Base-by-base conservation (phyloP, 53 echinoderm and acorn worm species). In the Temnopleurus reevesii region DNA sequence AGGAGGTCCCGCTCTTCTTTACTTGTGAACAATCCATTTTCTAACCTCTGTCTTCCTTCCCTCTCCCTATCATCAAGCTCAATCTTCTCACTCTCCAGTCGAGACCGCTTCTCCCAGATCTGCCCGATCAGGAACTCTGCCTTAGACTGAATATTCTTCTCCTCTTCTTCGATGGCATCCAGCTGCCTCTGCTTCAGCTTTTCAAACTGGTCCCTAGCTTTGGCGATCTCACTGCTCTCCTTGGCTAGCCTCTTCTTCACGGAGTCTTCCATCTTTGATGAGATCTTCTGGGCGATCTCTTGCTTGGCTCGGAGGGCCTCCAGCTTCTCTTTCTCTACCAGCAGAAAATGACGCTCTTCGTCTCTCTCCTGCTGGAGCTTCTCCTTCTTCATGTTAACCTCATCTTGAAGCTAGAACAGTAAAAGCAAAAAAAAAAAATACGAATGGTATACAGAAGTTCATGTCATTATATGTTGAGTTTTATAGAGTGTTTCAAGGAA, bases 261-360 rank as follows among this genome's bases (percentile, higher is more conserved):
- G 0, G 96, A 83, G 15, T 84, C 93, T 12, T 96, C 96, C 96
- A 96, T 96, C 53, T 93, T 83, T 31, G 81, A 59, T 21, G 94
- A 86, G 23, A 95, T 77, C 49, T 76, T 83, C 44, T 89, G 93
- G 45, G 94, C 93, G 29, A 96, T 76, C 23, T 95, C 91, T 21
- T 94, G 94, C 89, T 96, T 96, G 85, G 93, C 89, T 54, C 94
- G 93, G 60, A 94, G 92, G 12, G 94, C 94, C 46, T 96, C 96
- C 45, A 96, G 93, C 80, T 96, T 96, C 64, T 95, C 93, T 33
- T 93, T 63, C 86, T 96, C 96, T 58, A 94, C 91, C 61, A 92
- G 91, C 38, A 94, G 77, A 53, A 93, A 94, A 54, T 96, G 94
- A 36, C 91, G 77, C 51, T 97, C 97, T 47, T 97, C 95, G 49